phyloP scores from a whole-genome alignment of 2,888 invertebrate species.

The Microctonus aethiopoides region DNA sequence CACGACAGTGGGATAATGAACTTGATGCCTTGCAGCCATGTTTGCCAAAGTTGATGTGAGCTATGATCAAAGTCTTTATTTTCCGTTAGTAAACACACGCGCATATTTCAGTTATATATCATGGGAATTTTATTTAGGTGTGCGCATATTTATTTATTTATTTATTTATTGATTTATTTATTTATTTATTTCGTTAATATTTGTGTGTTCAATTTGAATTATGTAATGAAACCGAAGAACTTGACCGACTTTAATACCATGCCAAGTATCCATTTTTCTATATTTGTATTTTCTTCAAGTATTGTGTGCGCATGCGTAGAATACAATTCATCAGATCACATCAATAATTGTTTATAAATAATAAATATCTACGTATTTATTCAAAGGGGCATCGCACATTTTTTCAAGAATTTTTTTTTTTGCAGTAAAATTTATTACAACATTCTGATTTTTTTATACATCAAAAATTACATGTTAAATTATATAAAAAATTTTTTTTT shows the following conservation, averaged over 20 bases:
- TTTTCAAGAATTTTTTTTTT: too few relatives aligned
- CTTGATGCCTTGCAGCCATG: not conserved
- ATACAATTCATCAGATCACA: not conserved
- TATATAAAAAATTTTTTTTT: too few relatives aligned
- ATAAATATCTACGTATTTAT: too few relatives aligned
- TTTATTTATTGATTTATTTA: not conserved
- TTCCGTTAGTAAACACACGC: not conserved
- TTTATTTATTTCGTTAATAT: not conserved
- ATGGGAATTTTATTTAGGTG: too few relatives aligned
- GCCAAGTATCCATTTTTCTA: not conserved
- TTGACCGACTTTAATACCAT: not conserved
- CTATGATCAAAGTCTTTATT: not conserved
- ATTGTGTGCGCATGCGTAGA: not conserved
- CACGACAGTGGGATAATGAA: not conserved
- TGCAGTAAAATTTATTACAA: too few relatives aligned
- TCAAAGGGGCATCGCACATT: too few relatives aligned
- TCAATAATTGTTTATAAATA: not conserved
- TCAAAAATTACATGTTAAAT: too few relatives aligned
- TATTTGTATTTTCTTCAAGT: not conserved
- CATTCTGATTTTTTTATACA: too few relatives aligned
- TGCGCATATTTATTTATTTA: not conserved
- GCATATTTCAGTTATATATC: not conserved
- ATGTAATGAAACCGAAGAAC: not conserved
- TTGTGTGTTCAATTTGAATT: not conserved
- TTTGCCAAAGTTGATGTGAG: not conserved